phyloP scores from a whole-genome alignment of 2,113 vertebrate species.

The Oreotragus oreotragus region DNA sequence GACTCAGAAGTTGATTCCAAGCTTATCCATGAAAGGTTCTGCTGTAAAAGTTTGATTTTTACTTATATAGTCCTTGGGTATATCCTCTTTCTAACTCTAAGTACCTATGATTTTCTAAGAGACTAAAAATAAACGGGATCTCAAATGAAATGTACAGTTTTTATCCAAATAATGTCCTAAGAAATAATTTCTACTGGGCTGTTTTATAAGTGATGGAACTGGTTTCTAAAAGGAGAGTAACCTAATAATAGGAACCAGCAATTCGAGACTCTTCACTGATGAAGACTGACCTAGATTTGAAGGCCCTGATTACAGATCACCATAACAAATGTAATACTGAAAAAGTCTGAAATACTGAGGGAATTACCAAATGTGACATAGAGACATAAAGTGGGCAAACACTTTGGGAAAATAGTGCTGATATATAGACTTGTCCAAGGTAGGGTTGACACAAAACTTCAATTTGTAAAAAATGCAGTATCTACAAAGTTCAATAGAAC shows the following conservation, averaged over 20 bases:
- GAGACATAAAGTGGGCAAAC: neutral
- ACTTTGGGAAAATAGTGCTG: neutral
- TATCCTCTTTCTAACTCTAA: neutral
- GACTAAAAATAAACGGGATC: neutral
- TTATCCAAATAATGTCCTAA: neutral
- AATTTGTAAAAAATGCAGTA: neutral
- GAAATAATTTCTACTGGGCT: neutral
- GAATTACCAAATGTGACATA: neutral
- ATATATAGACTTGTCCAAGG: neutral
- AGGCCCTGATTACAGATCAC: neutral
- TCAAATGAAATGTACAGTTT: slow-evolving; percentile 8
- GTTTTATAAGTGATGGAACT: neutral
- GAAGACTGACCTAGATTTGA: neutral
- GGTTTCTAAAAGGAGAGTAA: neutral
- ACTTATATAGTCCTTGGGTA: neutral
- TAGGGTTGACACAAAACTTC: neutral
- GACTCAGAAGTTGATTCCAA: neutral
- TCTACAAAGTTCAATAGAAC: neutral
- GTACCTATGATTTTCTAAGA: neutral
- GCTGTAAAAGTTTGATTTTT: neutral
- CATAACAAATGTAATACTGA: neutral
- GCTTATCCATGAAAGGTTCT: neutral
- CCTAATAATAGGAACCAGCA: neutral
- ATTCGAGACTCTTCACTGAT: neutral
- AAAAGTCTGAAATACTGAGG: neutral